Conservation (phyloP, 2,113 vertebrate genomes). For the Psephotus haematonotus region DNA sequence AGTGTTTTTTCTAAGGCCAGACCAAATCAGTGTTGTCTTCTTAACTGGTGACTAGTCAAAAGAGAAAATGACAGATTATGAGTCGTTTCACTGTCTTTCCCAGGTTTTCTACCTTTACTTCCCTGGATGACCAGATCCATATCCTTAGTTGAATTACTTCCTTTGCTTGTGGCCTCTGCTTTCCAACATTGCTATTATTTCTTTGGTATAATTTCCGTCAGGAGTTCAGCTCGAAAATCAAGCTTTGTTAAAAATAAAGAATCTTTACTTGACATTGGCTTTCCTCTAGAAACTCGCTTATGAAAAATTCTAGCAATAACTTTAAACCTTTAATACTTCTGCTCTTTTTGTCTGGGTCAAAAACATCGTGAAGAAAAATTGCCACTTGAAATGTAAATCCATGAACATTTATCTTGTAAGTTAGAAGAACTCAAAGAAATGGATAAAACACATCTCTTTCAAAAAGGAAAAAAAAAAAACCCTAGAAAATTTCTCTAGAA, state of each 20-base stretch:
- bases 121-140: not conserved
- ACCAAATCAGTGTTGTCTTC: not conserved
- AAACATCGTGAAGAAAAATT: not conserved
- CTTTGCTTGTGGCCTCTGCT: not conserved
- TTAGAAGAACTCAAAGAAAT: not conserved
- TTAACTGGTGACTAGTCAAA: not conserved
- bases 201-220: not conserved
- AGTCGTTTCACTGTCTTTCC: not conserved
- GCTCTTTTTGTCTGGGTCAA: not conserved
- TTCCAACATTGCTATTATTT: not conserved
- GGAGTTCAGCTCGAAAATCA: not conserved
- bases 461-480: not conserved
- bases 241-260: not conserved
- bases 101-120: not conserved
- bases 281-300: not conserved
- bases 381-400: not conserved
- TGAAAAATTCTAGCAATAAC: conserved; percentile 1
- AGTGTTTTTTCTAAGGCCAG: not conserved
- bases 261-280: not conserved
- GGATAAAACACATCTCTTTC: not conserved
- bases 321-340: not conserved
- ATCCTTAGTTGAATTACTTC: not conserved
- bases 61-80: not conserved
- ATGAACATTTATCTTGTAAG: not conserved
- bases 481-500: not conserved